Base-by-base conservation (phyloP, 2,113 vertebrate species). In the Syrrhaptes paradoxus region DNA sequence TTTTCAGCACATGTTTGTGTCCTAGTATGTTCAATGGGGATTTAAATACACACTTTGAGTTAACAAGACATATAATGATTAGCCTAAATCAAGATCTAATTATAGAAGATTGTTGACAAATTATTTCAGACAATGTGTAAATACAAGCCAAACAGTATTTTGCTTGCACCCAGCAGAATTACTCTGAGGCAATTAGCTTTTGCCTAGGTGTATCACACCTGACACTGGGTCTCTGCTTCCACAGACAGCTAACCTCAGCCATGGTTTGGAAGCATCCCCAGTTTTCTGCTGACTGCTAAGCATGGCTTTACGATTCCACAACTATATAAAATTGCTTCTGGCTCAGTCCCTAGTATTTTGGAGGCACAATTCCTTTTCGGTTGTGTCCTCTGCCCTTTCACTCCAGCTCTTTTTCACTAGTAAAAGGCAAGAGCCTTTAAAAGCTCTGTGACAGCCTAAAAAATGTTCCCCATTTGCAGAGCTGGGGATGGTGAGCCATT, bases 1-100 rank as follows among this genome's bases (percentile, higher is more conserved):
- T 95, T 79, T 59, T 76, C 68, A 74, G 52, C 62, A 28, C 5
- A 3, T 6, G 4, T 10, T 81, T 72, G 22, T 71, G 65, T 91
- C 61, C 68, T 48, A 19, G 78, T 91, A 28, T 0, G 0, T 59
- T 85, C 90, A 88, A 52, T 21, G 6, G 43, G 52, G 34, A 41
- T 68, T 89, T 87, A 89, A 96, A 93, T 52, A 38, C 34, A 83
- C 18, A 10, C 14, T 93, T 77, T 13, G 78, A 79, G 45, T 77
- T 93, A 95, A 94, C 90, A 88, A 95, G 86, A 79, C 86, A 85
- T 71, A 62, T 59, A 63, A 83, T 46, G 76, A 91, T 96, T 89
- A 95, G 79, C 71, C 66, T 94, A 90, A 95, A 95, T 94, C 85
- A 90, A 91, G 68, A 95, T 67, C 87, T 91, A 93, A 86, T 96